These are phyloP conservation scores for Pterocles orientalis DNA, from an alignment of 2,113 vertebrate genomes.

Conservation along the genomic window DNA sequence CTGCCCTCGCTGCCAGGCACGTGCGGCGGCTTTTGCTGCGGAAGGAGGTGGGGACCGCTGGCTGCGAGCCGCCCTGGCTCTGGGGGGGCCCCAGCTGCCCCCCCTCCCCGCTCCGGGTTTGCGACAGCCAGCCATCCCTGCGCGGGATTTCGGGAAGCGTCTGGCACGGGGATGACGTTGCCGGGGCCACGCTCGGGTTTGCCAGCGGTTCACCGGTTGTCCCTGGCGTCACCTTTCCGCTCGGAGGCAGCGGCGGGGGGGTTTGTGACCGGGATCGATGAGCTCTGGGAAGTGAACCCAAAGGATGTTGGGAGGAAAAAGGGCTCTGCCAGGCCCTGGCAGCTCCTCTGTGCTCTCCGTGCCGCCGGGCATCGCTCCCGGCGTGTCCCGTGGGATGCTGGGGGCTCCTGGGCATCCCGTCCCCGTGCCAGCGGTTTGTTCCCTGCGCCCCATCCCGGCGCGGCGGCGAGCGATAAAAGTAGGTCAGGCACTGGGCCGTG, in stretches of 20 bases:
- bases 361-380: neutral
- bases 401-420: neutral
- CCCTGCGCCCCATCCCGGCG: neutral
- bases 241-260: neutral
- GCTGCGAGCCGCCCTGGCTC: neutral
- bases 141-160: neutral
- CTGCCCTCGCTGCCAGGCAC: neutral
- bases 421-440: neutral
- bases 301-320: fast-evolving
- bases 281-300: neutral
- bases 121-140: neutral
- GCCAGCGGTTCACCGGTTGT: neutral
- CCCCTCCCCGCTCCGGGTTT: neutral
- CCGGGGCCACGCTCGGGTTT: neutral
- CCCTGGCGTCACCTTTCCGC: neutral
- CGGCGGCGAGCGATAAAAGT: neutral
- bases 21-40: neutral
- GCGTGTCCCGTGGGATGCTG: neutral
- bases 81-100: no score
- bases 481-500: neutral
- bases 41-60: neutral
- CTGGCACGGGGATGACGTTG: neutral
- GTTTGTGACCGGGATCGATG: neutral
- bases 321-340: neutral
- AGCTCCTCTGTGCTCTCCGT: neutral